These are phyloP conservation scores for Theretra japonica DNA, from an alignment of 2,888 invertebrate genomes.

Conservation along the genomic window DNA sequence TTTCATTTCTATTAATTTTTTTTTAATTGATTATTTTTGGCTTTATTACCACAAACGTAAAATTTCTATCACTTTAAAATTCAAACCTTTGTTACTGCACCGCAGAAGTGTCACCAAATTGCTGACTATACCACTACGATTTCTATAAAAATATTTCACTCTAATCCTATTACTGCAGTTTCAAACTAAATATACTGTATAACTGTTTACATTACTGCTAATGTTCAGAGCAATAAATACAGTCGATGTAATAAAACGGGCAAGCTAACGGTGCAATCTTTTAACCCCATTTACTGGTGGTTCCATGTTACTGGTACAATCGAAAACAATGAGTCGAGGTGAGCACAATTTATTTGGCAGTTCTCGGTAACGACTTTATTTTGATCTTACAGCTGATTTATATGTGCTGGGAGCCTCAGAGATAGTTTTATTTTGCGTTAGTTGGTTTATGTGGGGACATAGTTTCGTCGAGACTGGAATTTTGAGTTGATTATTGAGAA, in stretches of 20 bases:
- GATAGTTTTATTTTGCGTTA: too few species aligned
- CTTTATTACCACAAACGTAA: too few species aligned
- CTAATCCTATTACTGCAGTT: neutral
- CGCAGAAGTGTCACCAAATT: too few species aligned
- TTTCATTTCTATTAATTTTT: too few species aligned
- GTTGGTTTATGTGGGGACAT: too few species aligned
- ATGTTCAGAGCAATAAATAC: neutral
- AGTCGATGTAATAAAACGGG: neutral
- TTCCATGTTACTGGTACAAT: neutral
- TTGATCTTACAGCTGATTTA: neutral
- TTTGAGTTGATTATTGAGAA: too few species aligned
- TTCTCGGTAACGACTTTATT: constrained; percentile 16
- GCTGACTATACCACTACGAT: too few species aligned
- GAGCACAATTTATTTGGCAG: constrained; percentile 11
- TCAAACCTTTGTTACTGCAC: too few species aligned
- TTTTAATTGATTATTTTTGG: too few species aligned
- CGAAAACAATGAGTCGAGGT: neutral
- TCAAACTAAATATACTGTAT: neutral
- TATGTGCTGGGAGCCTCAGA: neutral
- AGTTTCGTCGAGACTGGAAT: too few species aligned
- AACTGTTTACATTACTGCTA: neutral
- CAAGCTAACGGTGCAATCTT: neutral
- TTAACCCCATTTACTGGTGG: neutral
- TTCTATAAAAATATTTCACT: too few species aligned
- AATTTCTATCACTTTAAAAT: too few species aligned